Evolutionary conservation across 1,140 invertebrate genomes (phyloP), one percentile per base, ranked within the genome.

Genomic region (Physella acuta): DNA sequence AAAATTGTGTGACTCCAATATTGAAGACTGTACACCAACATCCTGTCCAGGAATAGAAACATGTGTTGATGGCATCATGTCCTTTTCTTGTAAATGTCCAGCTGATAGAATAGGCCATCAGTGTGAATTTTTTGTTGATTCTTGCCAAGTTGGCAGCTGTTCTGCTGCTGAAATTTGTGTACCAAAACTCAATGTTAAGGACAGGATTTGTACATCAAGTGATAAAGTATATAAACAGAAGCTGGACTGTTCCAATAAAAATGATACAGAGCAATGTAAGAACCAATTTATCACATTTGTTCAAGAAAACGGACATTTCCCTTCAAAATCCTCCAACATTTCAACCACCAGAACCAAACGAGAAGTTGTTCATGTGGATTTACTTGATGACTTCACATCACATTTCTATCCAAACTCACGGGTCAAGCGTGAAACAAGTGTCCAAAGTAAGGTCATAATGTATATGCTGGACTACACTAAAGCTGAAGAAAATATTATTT

Each of bases 21-120:
- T 78, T 26, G 79, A 83, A 56, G 80, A 83, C 58, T 83, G 81
- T 71, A 71, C 11, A 28, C 11, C 16, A 31, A 11, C 11, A 30
- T 31, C 58, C 8, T 60, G 58, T 33, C 33, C 17, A 60, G 58
- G 14, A 28, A 14, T 14, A 4, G 26, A 28, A 16, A 60, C 3
- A 31, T 60, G 58, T 34, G 33, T 60, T 30, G 58, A 60, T 28
- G 33, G 58, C 11, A 14, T 5, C 33, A 4, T 60, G 28, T 30
- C 58, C 33, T 60, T 31, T 24, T 31, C 14, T 34, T 60, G 58
- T 34, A 8, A 60, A 17, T 60, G 58, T 34, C 33, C 58, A 34
- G 28, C 4, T 31, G 58, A 24, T 24, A 60, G 30, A 33, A 20
- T 5, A 20, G 58, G 58, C 33, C 28, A 30, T 28, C 4, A 14